Conservation (phyloP, 1,140 invertebrate species). For the Trichoplusia ni region DNA sequence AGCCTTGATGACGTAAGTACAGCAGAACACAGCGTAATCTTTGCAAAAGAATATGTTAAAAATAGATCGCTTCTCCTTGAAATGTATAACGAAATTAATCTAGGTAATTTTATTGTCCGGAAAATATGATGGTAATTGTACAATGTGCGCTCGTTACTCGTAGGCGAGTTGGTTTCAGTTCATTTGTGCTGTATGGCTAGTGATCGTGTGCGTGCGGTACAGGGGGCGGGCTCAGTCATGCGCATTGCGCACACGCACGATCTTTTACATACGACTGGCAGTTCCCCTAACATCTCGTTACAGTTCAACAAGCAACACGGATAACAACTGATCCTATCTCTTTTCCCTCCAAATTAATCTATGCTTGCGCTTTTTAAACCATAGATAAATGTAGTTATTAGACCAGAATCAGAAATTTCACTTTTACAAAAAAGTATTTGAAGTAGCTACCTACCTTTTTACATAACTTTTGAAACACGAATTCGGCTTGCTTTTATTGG, state of each 20-base stretch:
- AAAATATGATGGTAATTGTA: conserved; percentile 25
- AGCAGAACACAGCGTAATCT: no score
- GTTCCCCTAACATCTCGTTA: conserved; percentile 49
- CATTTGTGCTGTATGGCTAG: conserved; percentile 4
- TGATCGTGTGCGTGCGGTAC: background rate
- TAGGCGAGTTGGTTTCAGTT: conserved; percentile 14
- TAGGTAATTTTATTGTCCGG: conserved; percentile 17
- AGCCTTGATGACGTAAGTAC: background rate
- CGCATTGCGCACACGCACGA: conserved; percentile 27
- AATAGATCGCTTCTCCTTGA: conserved; percentile 3
- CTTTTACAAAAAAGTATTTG: no score
- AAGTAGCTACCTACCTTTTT: no score
- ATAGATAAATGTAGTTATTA: no score
- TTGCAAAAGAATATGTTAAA: conserved; percentile 13
- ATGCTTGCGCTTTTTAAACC: no score
- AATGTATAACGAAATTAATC: background rate
- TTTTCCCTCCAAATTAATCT: no score
- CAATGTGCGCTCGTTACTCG: no score
- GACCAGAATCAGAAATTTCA: no score
- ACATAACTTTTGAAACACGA: no score
- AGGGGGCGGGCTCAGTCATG: conserved; percentile 1
- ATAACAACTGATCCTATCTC: background rate
- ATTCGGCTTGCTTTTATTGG: no score
- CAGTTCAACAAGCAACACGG: conserved; percentile 30
- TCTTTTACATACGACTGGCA: conserved; percentile 53